These are phyloP conservation scores for Chionis minor DNA, from an alignment of 2,113 vertebrate genomes.

Conservation along the genomic window DNA sequence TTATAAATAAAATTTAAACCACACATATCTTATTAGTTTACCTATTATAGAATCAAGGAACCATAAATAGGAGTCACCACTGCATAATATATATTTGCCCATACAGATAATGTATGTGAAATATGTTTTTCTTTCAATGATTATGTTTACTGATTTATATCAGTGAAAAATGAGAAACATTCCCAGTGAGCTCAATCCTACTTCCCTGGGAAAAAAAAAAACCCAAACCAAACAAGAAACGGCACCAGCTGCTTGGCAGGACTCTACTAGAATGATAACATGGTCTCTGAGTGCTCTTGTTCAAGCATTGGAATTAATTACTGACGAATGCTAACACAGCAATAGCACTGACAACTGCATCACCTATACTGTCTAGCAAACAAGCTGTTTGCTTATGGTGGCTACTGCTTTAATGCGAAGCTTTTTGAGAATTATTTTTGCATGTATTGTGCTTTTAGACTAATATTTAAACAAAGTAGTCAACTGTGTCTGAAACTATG, in stretches of 20 bases:
- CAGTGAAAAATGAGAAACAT: background rate
- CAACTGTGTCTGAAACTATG: background rate
- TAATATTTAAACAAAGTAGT: background rate
- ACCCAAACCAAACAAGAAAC: background rate
- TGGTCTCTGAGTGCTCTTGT: background rate
- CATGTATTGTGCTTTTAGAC: background rate
- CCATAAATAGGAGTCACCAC: background rate
- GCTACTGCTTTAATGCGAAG: background rate
- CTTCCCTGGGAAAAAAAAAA: background rate
- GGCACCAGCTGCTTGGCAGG: conserved; percentile 55
- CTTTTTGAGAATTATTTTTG: background rate
- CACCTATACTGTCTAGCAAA: background rate
- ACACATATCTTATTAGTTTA: background rate
- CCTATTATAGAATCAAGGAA: background rate
- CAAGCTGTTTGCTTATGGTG: background rate
- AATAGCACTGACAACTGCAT: background rate
- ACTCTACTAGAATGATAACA: background rate
- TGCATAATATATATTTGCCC: background rate
- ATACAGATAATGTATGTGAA: background rate
- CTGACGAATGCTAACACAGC: background rate
- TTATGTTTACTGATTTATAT: background rate
- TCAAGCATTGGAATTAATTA: background rate
- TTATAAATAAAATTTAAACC: background rate
- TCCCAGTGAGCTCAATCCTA: conserved; percentile 8
- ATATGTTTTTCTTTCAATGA: background rate